A percentile compares a stretch with the other conserved stretches of the same genome.
These are phyloP conservation scores for Nomada goodeniana DNA, from an alignment of 2,888 invertebrate genomes.

Conservation along the genomic window DNA sequence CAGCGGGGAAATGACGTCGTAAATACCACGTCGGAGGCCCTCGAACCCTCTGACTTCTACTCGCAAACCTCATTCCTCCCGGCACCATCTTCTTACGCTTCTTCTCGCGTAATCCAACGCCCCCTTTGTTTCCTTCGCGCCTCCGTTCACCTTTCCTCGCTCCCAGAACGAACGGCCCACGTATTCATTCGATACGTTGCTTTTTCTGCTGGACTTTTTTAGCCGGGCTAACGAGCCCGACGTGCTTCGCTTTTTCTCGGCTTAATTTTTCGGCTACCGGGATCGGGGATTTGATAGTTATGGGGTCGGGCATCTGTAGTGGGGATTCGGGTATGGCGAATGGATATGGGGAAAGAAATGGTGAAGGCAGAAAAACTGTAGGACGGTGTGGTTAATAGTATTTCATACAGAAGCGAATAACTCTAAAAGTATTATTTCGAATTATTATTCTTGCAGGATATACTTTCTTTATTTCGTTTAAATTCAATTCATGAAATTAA, in stretches of 20 bases:
- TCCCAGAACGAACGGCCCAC: background rate
- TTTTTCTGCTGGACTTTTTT: constrained; percentile 10
- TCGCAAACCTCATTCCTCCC: constrained; percentile 41
- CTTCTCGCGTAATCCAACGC: constrained; percentile 64
- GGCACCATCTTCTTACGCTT: constrained; percentile 54
- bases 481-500: too few species aligned
- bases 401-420: too few species aligned
- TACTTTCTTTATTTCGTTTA: too few species aligned
- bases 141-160: background rate
- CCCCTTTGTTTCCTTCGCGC: constrained; percentile 70
- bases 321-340: background rate
- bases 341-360: too few species aligned
- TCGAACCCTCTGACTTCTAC: constrained; percentile 62
- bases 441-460: too few species aligned
- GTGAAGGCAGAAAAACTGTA: too few species aligned
- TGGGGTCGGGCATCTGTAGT: background rate
- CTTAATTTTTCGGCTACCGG: background rate
- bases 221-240: constrained; percentile 14
- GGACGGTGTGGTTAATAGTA: too few species aligned
- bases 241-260: background rate
- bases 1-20: constrained; percentile 84
- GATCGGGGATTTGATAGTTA: background rate
- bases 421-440: too few species aligned
- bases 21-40: constrained; percentile 80
- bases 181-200: constrained; percentile 46